Evolutionary conservation across 2,888 invertebrate genomes (phyloP).

Genomic region (Polyommatus icarus): DNA sequence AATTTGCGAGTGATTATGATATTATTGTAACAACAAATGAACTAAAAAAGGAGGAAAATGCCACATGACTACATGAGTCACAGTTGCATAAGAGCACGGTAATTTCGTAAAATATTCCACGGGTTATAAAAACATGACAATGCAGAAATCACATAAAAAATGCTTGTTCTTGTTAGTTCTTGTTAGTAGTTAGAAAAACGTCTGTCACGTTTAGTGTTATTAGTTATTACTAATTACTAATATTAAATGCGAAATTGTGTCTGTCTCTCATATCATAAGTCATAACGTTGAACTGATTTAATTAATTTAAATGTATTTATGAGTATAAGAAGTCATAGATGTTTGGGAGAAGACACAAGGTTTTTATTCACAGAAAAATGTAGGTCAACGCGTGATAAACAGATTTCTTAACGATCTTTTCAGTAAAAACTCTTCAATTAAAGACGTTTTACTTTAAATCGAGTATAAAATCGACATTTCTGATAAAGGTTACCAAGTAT

Average conservation of each 20-base stretch:
- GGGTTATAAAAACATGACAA: background rate
- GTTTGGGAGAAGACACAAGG: too few relatives aligned
- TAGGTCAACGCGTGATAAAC: too few relatives aligned
- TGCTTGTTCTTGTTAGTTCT: background rate
- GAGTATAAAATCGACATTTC: background rate
- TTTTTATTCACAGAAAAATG: too few relatives aligned
- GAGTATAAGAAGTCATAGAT: too few relatives aligned
- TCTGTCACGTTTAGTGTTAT: background rate
- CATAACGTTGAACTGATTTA: too few relatives aligned
- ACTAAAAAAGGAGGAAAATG: constrained; percentile 24
- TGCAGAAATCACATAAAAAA: background rate
- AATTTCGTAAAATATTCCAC: constrained; percentile 10
- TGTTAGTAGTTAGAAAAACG: constrained; percentile 10
- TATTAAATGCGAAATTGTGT: too few relatives aligned
- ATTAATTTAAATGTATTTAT: too few relatives aligned
- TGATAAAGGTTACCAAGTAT: background rate
- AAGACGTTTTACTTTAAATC: background rate
- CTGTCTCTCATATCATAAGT: too few relatives aligned
- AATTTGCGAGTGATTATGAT: background rate
- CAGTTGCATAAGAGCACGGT: background rate
- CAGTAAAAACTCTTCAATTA: too few relatives aligned
- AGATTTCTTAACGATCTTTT: too few relatives aligned
- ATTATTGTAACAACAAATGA: constrained; percentile 2
- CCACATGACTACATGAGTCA: constrained; percentile 6
- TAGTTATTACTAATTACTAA: background rate